A percentile compares a stretch with the other conserved stretches of the same genome.
Conservation (phyloP, 2,888 invertebrate genomes). For the Pyrochroa serraticornis region DNA sequence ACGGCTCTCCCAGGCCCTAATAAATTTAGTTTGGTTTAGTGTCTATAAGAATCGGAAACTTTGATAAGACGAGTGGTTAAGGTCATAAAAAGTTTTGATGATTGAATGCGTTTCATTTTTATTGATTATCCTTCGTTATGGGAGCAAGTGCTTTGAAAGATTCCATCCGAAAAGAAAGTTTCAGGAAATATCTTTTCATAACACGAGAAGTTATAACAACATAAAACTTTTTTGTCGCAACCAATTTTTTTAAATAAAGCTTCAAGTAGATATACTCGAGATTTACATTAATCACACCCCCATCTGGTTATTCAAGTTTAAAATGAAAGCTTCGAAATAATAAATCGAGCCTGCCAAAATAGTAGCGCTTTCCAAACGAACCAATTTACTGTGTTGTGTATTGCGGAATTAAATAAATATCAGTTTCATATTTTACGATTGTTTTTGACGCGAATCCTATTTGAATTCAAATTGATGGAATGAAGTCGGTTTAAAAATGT, state of each 20-base stretch:
- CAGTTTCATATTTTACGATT: constrained; percentile 39
- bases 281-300: not conserved
- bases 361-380: not conserved
- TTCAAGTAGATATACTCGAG: not conserved
- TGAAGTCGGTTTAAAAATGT: constrained; percentile 18
- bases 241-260: not conserved
- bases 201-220: constrained; percentile 6
- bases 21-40: constrained; percentile 2
- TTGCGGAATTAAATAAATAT: constrained; percentile 35
- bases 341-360: not conserved
- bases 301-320: not conserved
- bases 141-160: constrained; percentile 20
- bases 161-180: constrained; percentile 9
- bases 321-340: not conserved
- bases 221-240: constrained; percentile 2
- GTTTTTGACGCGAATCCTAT: constrained; percentile 40
- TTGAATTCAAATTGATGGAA: constrained; percentile 38
- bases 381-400: constrained; percentile 12
- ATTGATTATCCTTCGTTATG: constrained; percentile 22
- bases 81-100: constrained; percentile 19
- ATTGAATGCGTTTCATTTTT: constrained; percentile 29
- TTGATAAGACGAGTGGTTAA: not conserved
- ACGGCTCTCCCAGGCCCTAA: too few species aligned
- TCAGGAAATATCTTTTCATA: not conserved
- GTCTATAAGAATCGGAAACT: constrained; percentile 1